Evolutionary conservation across 2,797 vertebrate species (phyloP), one percentile per base, ranked within the genome.

Genomic region (Menidia menidia): DNA sequence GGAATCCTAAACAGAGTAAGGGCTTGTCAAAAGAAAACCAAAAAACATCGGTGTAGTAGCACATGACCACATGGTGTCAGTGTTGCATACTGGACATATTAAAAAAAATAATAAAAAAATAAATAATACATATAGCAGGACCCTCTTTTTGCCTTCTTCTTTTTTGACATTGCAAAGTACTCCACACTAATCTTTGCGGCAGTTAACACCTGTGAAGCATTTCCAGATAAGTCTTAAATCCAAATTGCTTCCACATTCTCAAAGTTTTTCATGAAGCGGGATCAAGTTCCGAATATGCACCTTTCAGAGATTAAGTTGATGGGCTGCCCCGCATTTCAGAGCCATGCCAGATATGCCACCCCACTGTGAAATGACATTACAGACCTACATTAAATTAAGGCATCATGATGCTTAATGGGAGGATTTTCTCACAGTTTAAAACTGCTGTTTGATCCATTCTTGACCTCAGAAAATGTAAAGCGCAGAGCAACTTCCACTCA

Each of bases 111-210:
- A 25, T 25, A 25, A 25, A 25, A 25, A 25, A 25, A 25, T 25
- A 25, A 25, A 25, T 25, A 25, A 31, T 14, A 45, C 15, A 56
- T 52, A n/a, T 62, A 68, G 60, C 33, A 1, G 68, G 43, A 43
- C 16, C 68, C 73, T 75, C 30, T 32, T 35, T 56, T 64, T 43
- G 44, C 42, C 35, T 12, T 43, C 18, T 60, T 64, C 61, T 42
- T 30, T 31, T 64, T 60, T 82, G 83, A 83, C 87, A 87, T 89
- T 87, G 80, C 47, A 57, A 52, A 89, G 86, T 88, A 88, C 84
- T 86, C 88, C 87, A 88, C 76, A 61, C 75, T 87, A 81, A 88
- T 89, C 84, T 89, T 73, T 72, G 71, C 61, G 56, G 69, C 72
- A 73, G 64, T 84, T 87, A 88, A 87, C 77, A 80, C 87, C 77